Conservation (phyloP, 1,140 invertebrate species). For the Dendroctonus ponderosae region DNA sequence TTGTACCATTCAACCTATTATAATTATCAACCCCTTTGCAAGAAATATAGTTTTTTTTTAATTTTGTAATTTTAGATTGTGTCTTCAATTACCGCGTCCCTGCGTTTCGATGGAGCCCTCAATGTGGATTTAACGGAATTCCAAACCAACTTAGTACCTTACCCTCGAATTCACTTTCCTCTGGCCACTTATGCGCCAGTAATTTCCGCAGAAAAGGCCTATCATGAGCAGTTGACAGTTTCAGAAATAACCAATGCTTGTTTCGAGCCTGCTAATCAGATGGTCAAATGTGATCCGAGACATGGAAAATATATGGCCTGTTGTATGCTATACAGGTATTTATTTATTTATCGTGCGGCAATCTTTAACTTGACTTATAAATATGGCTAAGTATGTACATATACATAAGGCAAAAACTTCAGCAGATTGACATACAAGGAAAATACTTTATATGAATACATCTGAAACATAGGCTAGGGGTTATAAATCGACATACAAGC, state of each 20-base stretch:
- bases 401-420: constrained; percentile 44
- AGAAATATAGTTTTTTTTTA: too few species aligned
- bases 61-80: constrained; percentile 56
- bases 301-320: constrained; percentile 85
- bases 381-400: too few species aligned
- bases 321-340: constrained; percentile 80
- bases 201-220: constrained; percentile 78
- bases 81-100: constrained; percentile 81
- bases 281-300: constrained; percentile 82
- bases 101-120: constrained; percentile 83
- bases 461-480: not conserved
- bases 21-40: too few species aligned
- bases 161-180: constrained; percentile 79
- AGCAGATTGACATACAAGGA: not conserved
- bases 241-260: constrained; percentile 79
- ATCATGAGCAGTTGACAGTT: constrained; percentile 75
- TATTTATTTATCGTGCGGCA: too few species aligned
- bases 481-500: not conserved
- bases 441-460: not conserved
- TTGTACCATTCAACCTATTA: too few species aligned
- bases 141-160: constrained; percentile 83
- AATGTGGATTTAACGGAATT: constrained; percentile 90
- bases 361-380: too few species aligned
- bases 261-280: constrained; percentile 80
- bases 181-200: constrained; percentile 76